Evolutionary conservation across 2,888 invertebrate species (phyloP).

Genomic region (Leptogaster cylindrica): DNA sequence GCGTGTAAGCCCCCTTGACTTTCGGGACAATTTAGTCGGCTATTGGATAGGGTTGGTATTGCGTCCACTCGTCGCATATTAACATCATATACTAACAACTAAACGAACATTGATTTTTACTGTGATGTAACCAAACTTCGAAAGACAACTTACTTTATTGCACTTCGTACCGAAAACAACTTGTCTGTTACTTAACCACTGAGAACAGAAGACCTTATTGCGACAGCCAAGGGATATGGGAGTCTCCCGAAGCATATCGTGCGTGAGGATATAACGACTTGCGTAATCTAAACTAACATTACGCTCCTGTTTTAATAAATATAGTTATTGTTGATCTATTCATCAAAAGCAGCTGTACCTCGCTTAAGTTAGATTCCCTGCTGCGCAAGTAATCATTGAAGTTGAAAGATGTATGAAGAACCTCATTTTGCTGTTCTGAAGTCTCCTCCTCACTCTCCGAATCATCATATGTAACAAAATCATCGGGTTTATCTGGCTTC

Average conservation of each 20-base stretch:
- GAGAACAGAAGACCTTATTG: conserved; percentile 94
- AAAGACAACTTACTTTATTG: conserved; percentile 74
- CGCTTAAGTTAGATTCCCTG: conserved; percentile 75
- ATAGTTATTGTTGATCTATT: background rate
- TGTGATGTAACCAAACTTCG: background rate
- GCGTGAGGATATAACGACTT: conserved; percentile 85
- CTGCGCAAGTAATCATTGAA: conserved; percentile 85
- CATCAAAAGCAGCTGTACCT: conserved; percentile 62
- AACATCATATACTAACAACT: conserved; percentile 92
- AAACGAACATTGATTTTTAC: conserved; percentile 47
- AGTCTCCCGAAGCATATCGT: conserved; percentile 87
- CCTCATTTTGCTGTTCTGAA: conserved; percentile 72
- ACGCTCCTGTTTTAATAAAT: conserved; percentile 58
- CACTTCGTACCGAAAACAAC: conserved; percentile 97
- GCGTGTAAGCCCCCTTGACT: conserved; percentile 89
- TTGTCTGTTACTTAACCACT: conserved; percentile 94
- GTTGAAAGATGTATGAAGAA: conserved; percentile 80
- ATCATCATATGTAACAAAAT: conserved; percentile 88
- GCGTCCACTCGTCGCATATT: conserved; percentile 84
- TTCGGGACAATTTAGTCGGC: conserved; percentile 63
- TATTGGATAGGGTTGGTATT: conserved; percentile 83
- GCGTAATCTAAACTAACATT: conserved; percentile 80
- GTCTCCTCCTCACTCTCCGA: conserved; percentile 87
- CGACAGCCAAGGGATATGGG: conserved; percentile 82
- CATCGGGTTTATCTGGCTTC: conserved; percentile 87